Evolutionary conservation across 2,113 vertebrate species (phyloP).

Genomic region (Neopipo cinnamomea): DNA sequence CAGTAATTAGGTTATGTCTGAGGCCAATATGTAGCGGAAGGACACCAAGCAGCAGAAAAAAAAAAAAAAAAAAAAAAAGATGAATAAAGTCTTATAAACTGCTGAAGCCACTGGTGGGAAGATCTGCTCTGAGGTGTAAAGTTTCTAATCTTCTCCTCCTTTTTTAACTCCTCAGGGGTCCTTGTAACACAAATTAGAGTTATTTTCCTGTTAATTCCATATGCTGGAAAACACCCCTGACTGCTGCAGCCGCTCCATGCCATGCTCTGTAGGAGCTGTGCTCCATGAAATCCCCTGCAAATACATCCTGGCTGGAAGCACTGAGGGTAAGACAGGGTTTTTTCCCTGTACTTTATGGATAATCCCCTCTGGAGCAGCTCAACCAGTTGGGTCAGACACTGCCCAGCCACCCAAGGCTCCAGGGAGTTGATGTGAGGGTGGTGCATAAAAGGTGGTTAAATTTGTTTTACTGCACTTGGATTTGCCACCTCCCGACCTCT

Average conservation of each 20-base stretch:
- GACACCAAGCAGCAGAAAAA: neutral
- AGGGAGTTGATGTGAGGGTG: neutral
- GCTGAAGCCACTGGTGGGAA: neutral
- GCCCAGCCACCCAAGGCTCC: neutral
- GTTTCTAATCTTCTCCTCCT: neutral
- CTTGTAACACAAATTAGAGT: neutral
- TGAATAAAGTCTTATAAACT: neutral
- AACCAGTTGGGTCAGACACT: neutral
- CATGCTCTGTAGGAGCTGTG: fast-evolving
- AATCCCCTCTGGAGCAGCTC: neutral
- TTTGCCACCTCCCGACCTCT: neutral
- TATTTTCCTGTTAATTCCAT: neutral
- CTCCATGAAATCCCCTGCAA: neutral
- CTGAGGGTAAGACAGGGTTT: fast-evolving
- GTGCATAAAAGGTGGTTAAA: neutral
- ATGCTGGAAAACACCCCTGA: fast-evolving
- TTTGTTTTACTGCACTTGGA: neutral
- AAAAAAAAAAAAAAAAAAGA: neutral
- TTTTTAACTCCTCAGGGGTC: neutral
- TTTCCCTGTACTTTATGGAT: fast-evolving
- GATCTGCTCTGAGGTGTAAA: neutral
- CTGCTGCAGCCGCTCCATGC: fast-evolving
- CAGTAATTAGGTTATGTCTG: neutral
- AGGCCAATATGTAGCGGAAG: neutral
- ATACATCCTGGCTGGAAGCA: fast-evolving